A percentile compares a stretch with the other conserved stretches of the same genome.
Conservation (phyloP, 2,113 vertebrate species). For the Chaenogobius annularis region DNA sequence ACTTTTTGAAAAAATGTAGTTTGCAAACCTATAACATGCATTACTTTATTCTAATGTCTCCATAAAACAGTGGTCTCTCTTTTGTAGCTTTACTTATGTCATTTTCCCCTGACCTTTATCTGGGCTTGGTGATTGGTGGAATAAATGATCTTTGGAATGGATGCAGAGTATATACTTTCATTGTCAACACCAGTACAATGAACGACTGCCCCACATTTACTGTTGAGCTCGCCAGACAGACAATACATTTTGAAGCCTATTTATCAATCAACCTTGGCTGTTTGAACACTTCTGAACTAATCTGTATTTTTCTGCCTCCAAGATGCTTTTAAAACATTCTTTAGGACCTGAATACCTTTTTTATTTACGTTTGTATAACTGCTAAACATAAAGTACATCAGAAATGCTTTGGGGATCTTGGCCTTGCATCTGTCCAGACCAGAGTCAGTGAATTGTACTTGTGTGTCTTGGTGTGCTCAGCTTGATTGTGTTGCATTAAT, state of each 20-base stretch:
- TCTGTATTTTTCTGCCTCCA: not conserved
- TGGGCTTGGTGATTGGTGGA: not conserved
- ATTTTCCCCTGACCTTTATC: not conserved
- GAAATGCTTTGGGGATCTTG: not conserved
- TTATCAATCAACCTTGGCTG: not conserved
- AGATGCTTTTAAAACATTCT: not conserved
- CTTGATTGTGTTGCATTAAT: not conserved
- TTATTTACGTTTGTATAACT: not conserved
- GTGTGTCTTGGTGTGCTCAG: conserved; percentile 14
- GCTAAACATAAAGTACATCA: not conserved
- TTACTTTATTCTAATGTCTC: no score
- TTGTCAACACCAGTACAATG: not conserved
- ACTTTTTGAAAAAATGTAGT: no score
- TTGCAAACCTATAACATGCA: no score
- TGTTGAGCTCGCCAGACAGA: no score
- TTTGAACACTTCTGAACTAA: not conserved
- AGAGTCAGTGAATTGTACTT: conserved; percentile 3
- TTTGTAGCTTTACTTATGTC: no score
- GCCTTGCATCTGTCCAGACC: conserved; percentile 23
- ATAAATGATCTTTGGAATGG: not conserved
- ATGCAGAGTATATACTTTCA: not conserved
- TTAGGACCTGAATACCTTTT: not conserved
- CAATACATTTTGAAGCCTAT: no score
- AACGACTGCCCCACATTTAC: not conserved
- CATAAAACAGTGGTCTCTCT: no score